Evolutionary conservation across 2,888 invertebrate species (phyloP).

Genomic region (Chloroclysta siterata): DNA sequence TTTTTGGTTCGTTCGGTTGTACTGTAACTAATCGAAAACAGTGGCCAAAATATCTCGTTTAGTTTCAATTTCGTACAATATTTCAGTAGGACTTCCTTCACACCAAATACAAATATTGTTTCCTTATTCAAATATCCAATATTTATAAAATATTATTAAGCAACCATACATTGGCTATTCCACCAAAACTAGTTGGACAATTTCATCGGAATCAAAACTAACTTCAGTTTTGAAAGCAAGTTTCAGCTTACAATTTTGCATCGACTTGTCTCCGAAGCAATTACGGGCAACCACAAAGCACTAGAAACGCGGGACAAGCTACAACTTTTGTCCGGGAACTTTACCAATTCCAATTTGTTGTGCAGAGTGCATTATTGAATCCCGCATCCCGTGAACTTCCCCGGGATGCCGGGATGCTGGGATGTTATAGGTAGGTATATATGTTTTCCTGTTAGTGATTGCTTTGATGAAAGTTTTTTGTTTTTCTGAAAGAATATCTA

Average conservation of each 20-base stretch:
- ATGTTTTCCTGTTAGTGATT: slow-evolving; percentile 26
- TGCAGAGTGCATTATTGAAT: slow-evolving; percentile 49
- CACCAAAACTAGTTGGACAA: no score
- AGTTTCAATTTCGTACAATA: no score
- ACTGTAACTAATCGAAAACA: no score
- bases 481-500: not conserved
- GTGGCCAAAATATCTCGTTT: no score
- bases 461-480: slow-evolving; percentile 9
- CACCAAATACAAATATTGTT: no score
- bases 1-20: no score
- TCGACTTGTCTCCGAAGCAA: slow-evolving; percentile 12
- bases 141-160: no score
- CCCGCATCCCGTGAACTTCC: slow-evolving; percentile 39
- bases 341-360: slow-evolving; percentile 54
- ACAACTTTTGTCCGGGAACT: slow-evolving; percentile 32
- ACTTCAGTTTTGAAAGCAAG: not conserved
- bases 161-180: no score
- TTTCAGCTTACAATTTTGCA: not conserved
- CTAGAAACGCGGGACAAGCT: slow-evolving; percentile 26
- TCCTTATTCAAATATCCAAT: no score
- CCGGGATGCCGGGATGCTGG: slow-evolving; percentile 32
- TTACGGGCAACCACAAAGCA: slow-evolving; percentile 27
- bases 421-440: not conserved
- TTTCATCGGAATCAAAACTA: not conserved
- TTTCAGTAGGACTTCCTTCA: no score